Conservation (phyloP, 2,888 invertebrate species). For the Hemaris fuciformis region DNA sequence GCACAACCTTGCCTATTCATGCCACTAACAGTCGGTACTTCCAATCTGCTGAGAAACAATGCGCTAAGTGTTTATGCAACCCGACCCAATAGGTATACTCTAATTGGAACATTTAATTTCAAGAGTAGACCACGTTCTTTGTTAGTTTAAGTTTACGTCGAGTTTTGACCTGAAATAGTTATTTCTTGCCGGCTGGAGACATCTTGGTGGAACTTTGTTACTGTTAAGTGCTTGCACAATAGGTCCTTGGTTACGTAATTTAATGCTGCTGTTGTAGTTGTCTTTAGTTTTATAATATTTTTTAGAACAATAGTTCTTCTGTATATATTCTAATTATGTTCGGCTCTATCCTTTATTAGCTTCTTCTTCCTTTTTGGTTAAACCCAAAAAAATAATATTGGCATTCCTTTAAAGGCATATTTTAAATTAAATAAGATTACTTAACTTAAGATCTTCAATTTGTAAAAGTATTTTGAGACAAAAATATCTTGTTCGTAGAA, state of each 20-base stretch:
- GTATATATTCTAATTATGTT: too few relatives aligned
- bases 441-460: too few relatives aligned
- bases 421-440: too few relatives aligned
- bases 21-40: background rate
- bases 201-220: background rate
- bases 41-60: background rate
- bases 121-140: background rate
- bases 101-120: conserved; percentile 5
- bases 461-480: too few relatives aligned
- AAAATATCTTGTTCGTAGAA: too few relatives aligned
- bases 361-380: too few relatives aligned
- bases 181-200: background rate
- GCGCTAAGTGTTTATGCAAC: conserved; percentile 3
- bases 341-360: too few relatives aligned
- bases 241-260: background rate
- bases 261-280: background rate
- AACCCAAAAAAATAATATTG: too few relatives aligned
- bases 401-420: too few relatives aligned
- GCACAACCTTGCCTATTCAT: background rate
- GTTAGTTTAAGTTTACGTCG: background rate
- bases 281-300: background rate
- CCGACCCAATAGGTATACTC: background rate
- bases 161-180: background rate
- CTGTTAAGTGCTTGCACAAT: too few relatives aligned
- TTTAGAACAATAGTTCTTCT: too few relatives aligned